phyloP scores from a whole-genome alignment of 2,888 invertebrate species.

The Andrena haemorrhoa region DNA sequence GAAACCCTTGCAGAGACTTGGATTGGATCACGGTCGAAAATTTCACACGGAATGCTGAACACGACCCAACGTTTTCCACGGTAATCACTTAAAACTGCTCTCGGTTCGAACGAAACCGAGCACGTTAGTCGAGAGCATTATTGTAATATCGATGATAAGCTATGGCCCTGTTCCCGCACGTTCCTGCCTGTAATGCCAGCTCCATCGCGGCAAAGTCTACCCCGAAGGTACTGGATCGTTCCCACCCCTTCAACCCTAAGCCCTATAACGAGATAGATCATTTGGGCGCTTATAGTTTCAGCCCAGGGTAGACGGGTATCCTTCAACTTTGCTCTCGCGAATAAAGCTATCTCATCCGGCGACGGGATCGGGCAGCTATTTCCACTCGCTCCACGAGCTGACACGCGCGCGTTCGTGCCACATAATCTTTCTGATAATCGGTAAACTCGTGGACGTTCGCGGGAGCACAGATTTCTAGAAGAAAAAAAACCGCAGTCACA shows the following conservation, averaged over 20 bases:
- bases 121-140: constrained; percentile 74
- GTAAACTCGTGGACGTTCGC: too few relatives aligned
- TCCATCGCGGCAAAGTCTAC: constrained; percentile 75
- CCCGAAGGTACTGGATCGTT: constrained; percentile 71
- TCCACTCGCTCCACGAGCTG: not conserved
- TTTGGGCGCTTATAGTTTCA: constrained; percentile 76
- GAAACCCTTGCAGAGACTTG: not conserved
- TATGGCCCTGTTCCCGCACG: constrained; percentile 76
- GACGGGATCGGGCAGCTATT: constrained; percentile 11
- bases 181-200: constrained; percentile 78
- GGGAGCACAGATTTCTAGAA: too few relatives aligned
- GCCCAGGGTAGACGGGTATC: constrained; percentile 56
- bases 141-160: constrained; percentile 82
- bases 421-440: too few relatives aligned
- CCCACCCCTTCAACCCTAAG: constrained; percentile 75
- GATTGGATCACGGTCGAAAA: not conserved
- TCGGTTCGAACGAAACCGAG: constrained; percentile 49
- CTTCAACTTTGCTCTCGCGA: constrained; percentile 66
- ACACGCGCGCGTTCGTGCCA: not conserved
- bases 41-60: not conserved
- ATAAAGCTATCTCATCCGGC: constrained; percentile 44
- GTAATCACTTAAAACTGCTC: constrained; percentile 52
- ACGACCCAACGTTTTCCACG: not conserved
- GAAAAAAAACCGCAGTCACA: too few relatives aligned
- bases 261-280: constrained; percentile 81